Conservation (phyloP, 2,113 vertebrate genomes). For the Myodes glareolus region DNA sequence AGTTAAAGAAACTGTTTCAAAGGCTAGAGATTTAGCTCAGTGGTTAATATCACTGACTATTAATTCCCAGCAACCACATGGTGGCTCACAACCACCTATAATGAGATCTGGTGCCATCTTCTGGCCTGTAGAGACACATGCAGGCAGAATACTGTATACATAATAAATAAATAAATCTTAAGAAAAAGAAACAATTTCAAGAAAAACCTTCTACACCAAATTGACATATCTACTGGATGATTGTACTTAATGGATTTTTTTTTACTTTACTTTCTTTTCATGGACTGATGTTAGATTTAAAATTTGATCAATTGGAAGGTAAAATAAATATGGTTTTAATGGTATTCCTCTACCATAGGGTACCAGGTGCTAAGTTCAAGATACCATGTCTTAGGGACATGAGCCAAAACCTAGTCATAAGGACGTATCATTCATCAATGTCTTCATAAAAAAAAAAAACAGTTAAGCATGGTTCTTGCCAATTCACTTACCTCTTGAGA, state of each 20-base stretch:
- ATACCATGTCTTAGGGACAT: background rate
- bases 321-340: background rate
- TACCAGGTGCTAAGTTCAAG: background rate
- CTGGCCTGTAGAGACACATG: too few relatives aligned
- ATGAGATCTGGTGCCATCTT: too few relatives aligned
- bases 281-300: background rate
- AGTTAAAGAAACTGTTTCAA: background rate
- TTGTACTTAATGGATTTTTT: background rate
- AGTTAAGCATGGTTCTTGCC: background rate
- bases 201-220: background rate
- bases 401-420: background rate
- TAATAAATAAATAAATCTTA: too few relatives aligned
- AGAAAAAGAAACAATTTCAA: background rate
- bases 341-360: background rate
- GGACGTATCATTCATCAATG: background rate
- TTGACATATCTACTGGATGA: background rate
- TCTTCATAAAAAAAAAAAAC: background rate
- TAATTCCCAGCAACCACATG: too few relatives aligned
- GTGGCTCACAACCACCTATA: too few relatives aligned
- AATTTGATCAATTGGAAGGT: background rate
- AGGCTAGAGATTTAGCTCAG: too few relatives aligned
- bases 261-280: constrained; percentile 18
- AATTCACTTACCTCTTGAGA: background rate
- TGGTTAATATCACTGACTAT: too few relatives aligned
- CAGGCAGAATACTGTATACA: too few relatives aligned